phyloP scores from a whole-genome alignment of 2,888 invertebrate genomes.

The Drosophila borborema region DNA sequence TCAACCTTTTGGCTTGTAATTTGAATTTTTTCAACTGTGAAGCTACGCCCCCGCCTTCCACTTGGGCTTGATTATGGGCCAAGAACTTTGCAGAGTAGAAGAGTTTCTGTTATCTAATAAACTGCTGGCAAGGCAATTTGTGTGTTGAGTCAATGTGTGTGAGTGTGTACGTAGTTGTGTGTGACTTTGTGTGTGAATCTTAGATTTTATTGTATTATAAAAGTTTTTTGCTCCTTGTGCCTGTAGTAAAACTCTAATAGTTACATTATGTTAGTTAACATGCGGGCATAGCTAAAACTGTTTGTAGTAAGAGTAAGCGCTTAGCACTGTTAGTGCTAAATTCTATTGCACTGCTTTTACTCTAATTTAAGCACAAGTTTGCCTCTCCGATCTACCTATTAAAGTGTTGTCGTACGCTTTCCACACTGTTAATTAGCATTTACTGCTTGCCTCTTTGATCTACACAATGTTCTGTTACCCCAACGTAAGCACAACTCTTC shows the following conservation, averaged over 20 bases:
- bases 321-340: too few relatives aligned
- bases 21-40: conserved; percentile 75
- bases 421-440: neutral
- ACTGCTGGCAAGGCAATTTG: conserved; percentile 32
- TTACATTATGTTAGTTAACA: conserved; percentile 8
- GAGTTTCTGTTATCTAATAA: conserved; percentile 64
- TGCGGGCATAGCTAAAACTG: neutral
- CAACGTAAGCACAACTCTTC: neutral
- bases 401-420: neutral
- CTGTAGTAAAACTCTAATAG: neutral
- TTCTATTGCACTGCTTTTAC: too few relatives aligned
- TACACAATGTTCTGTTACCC: neutral
- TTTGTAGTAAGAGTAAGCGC: neutral
- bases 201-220: conserved; percentile 26
- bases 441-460: neutral
- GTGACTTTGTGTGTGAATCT: neutral
- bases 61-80: conserved; percentile 45
- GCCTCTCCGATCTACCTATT: neutral
- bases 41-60: conserved; percentile 4
- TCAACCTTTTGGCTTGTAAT: conserved; percentile 65
- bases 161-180: neutral
- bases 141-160: conserved; percentile 3
- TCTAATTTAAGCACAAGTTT: neutral
- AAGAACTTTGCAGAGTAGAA: conserved; percentile 21
- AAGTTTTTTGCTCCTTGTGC: conserved; percentile 19